A percentile compares a stretch with the other conserved stretches of the same genome.
These are phyloP conservation scores for Piscicola geometra DNA, from an alignment of 2,888 invertebrate genomes.

Conservation along the genomic window DNA sequence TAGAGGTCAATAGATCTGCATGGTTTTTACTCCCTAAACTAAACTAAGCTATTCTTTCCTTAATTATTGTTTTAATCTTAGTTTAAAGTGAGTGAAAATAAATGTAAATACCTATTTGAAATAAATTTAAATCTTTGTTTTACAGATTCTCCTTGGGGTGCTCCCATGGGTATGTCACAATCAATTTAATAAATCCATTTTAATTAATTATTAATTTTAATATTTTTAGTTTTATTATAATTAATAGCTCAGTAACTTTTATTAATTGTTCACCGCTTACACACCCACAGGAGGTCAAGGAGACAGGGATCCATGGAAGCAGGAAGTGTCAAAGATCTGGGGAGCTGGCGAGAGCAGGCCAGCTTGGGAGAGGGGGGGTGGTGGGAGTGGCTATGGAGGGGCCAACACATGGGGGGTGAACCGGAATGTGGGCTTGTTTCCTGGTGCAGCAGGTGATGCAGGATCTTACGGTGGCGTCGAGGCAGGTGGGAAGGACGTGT, in stretches of 20 bases:
- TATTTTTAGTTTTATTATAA: no score
- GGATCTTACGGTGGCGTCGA: neutral
- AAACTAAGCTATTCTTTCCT: no score
- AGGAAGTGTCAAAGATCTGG: constrained; percentile 30
- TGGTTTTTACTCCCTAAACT: no score
- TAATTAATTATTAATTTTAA: neutral
- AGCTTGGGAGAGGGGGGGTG: constrained; percentile 7
- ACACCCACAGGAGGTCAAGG: neutral
- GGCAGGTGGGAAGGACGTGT: constrained; percentile 5
- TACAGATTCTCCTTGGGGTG: neutral
- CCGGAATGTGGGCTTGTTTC: neutral
- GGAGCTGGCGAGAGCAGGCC: constrained; percentile 21
- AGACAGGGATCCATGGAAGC: constrained; percentile 1
- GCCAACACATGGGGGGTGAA: constrained; percentile 6
- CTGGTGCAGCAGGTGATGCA: neutral
- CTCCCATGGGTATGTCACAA: neutral
- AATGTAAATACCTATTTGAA: no score
- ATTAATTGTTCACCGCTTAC: no score
- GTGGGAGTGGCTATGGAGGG: constrained; percentile 4
- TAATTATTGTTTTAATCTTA: no score
- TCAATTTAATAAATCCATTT: neutral
- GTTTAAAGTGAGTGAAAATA: no score
- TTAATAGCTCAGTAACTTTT: no score
- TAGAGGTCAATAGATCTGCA: no score
- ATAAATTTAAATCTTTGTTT: no score